A percentile compares a stretch with the other conserved stretches of the same genome.
Evolutionary conservation across 2,113 vertebrate genomes (phyloP).

Genomic region (Polyodon spathula): DNA sequence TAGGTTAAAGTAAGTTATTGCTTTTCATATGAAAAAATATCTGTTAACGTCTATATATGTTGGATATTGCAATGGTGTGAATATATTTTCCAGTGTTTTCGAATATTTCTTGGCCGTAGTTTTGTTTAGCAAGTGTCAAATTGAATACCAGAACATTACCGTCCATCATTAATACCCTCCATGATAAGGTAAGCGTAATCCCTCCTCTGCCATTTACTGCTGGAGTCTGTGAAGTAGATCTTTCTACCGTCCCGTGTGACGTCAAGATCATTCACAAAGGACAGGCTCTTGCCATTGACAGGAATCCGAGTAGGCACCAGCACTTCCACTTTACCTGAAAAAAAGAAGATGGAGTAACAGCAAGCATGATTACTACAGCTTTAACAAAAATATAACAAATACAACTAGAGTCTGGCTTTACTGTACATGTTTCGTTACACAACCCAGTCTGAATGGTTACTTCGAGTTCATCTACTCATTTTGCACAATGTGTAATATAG

Average conservation of each 20-base stretch:
- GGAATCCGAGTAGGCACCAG: slow-evolving; percentile 62
- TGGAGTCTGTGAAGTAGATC: slow-evolving; percentile 90
- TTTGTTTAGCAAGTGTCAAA: too few relatives aligned
- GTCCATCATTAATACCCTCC: slow-evolving; percentile 87
- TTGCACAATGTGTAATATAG: too few relatives aligned
- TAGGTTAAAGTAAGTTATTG: too few relatives aligned
- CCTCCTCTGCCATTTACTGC: slow-evolving; percentile 88
- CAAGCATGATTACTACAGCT: too few relatives aligned
- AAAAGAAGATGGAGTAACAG: slow-evolving; percentile 15
- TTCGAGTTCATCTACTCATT: too few relatives aligned
- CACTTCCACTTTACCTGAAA: slow-evolving; percentile 59
- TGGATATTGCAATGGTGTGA: too few relatives aligned
- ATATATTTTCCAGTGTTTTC: too few relatives aligned
- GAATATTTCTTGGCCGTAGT: too few relatives aligned
- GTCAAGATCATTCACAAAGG: slow-evolving; percentile 84
- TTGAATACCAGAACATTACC: slow-evolving; percentile 46
- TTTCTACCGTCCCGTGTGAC: slow-evolving; percentile 82
- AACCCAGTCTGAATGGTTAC: too few relatives aligned
- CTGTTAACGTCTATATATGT: too few relatives aligned
- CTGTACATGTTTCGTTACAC: not conserved
- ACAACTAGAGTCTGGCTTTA: not conserved
- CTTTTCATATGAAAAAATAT: too few relatives aligned
- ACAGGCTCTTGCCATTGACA: slow-evolving; percentile 74
- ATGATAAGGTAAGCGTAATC: slow-evolving; percentile 77
- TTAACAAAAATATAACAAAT: not conserved